These are phyloP conservation scores for Pempheris klunzingeri DNA, from an alignment of 2,797 vertebrate genomes.

Conservation along the genomic window DNA sequence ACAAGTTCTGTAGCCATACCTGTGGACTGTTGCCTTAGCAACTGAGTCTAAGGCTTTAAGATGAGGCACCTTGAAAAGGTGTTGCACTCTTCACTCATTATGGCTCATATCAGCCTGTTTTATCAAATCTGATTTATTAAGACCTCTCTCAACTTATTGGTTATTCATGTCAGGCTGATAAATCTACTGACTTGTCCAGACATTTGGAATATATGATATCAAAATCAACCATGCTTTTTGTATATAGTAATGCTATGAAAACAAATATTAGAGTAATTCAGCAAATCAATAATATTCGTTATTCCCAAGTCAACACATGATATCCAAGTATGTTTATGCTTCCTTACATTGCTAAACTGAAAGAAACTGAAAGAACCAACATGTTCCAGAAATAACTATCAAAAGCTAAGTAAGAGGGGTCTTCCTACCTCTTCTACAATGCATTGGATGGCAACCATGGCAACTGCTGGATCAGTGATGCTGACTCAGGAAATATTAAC, in stretches of 20 bases:
- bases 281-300: background rate
- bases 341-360: background rate
- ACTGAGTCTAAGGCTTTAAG: constrained; percentile 54
- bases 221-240: background rate
- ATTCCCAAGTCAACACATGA: background rate
- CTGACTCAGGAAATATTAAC: constrained; percentile 15
- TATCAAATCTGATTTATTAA: background rate
- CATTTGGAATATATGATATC: background rate
- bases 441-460: constrained; percentile 42
- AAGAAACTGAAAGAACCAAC: background rate
- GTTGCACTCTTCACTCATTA: constrained; percentile 30
- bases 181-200: background rate
- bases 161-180: background rate
- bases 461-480: constrained; percentile 40
- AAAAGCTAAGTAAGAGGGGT: constrained; percentile 30
- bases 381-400: constrained; percentile 31
- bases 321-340: background rate
- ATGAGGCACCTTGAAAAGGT: constrained; percentile 63
- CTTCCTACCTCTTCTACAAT: constrained; percentile 28
- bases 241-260: background rate
- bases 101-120: background rate
- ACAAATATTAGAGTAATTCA: background rate
- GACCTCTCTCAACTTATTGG: background rate
- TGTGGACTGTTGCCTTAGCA: constrained; percentile 70
- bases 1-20: constrained; percentile 59